Percentiles rank a stretch among this genome's conserved stretches.
Conservation (phyloP, 2,113 vertebrate species). For the Megaceryle torquata region DNA sequence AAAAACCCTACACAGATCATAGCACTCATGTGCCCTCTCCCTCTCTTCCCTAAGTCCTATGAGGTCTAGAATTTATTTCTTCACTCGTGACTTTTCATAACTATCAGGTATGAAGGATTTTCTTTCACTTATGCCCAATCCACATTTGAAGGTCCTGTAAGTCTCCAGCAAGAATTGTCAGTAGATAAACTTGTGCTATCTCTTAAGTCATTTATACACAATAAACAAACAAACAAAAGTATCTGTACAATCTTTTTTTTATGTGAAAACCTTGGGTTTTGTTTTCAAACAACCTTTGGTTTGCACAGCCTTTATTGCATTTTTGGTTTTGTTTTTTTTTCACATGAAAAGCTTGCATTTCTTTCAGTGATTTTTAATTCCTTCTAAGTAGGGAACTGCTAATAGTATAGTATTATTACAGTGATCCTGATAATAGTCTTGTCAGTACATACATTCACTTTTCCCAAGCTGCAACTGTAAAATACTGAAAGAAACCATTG, state of each 20-base stretch:
- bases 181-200: background rate
- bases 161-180: slow-evolving; percentile 36
- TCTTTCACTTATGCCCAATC: slow-evolving; percentile 42
- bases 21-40: background rate
- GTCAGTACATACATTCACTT: slow-evolving; percentile 30
- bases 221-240: background rate
- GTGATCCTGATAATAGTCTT: slow-evolving; percentile 12
- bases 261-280: background rate
- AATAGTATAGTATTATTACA: background rate
- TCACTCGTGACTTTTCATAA: slow-evolving; percentile 47
- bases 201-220: background rate
- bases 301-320: background rate
- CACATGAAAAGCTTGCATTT: background rate
- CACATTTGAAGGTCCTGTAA: slow-evolving; percentile 44
- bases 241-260: background rate
- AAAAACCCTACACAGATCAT: background rate
- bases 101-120: slow-evolving; percentile 56
- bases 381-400: background rate
- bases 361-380: slow-evolving; percentile 14
- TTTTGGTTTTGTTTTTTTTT: background rate
- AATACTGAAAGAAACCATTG: slow-evolving; percentile 58
- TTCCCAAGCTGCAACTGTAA: slow-evolving; percentile 40
- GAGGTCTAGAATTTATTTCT: background rate
- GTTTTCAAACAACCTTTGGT: background rate
- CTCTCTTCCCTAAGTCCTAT: background rate